A percentile compares a stretch with the other conserved stretches of the same genome.
phyloP scores from a whole-genome alignment of 2,113 vertebrate genomes.

The Cryptomyrus ogoouensis region DNA sequence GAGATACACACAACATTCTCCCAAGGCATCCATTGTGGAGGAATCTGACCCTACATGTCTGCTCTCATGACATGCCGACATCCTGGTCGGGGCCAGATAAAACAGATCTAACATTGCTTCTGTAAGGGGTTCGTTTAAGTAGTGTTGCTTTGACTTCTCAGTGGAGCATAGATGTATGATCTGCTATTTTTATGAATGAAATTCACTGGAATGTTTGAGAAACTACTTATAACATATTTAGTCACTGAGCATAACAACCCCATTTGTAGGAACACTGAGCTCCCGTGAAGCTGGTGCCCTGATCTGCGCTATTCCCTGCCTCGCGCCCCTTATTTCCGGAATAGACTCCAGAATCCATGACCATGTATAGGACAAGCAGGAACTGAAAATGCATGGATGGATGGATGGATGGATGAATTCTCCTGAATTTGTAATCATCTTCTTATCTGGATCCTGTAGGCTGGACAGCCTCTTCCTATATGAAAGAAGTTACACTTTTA shows the following conservation, averaged over 20 bases:
- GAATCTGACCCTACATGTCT: neutral
- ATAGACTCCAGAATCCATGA: neutral
- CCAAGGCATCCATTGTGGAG: neutral
- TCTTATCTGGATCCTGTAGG: neutral
- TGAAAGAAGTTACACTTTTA: neutral
- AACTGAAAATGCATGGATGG: neutral
- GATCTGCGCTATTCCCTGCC: neutral
- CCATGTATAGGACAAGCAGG: neutral
- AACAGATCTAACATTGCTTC: neutral
- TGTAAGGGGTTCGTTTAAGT: neutral
- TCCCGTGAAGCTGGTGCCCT: neutral
- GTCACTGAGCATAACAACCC: neutral
- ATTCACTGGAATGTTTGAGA: neutral
- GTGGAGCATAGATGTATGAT: neutral
- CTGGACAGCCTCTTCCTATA: neutral
- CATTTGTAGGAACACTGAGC: neutral
- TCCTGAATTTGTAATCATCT: neutral
- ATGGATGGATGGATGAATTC: neutral
- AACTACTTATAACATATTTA: neutral
- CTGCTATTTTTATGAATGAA: neutral
- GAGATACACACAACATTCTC: neutral
- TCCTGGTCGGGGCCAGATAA: neutral
- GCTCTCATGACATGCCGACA: neutral
- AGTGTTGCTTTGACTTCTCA: neutral
- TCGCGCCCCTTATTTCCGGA: neutral